Conservation (phyloP, 2,888 invertebrate species). For the Latrodectus hesperus region DNA sequence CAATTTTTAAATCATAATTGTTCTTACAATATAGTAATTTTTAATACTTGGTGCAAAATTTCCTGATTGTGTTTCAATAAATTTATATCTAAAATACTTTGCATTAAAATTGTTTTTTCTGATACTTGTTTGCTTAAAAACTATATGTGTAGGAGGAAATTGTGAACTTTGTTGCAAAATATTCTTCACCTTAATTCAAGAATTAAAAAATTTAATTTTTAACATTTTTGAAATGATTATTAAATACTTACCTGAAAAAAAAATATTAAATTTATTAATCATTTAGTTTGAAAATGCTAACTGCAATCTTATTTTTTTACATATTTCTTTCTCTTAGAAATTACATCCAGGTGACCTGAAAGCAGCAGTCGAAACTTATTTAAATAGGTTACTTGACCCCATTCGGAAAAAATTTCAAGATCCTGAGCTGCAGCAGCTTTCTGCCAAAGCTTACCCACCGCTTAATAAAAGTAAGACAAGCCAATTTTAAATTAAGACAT, state of each 20-base stretch:
- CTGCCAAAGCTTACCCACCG: slow-evolving; percentile 88
- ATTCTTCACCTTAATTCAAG: no score
- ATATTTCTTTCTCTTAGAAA: slow-evolving; percentile 74
- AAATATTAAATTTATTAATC: not conserved
- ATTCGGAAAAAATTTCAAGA: slow-evolving; percentile 88
- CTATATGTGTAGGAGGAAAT: no score
- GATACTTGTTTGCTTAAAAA: no score
- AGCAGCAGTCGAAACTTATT: slow-evolving; percentile 85
- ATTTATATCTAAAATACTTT: not conserved
- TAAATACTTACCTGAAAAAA: no score
- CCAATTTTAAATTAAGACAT: no score
- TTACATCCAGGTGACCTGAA: slow-evolving; percentile 97
- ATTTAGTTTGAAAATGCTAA: not conserved
- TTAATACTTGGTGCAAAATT: no score
- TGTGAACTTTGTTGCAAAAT: no score
- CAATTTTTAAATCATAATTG: no score
- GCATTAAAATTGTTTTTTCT: no score
- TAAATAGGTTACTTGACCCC: slow-evolving; percentile 91
- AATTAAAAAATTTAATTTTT: no score
- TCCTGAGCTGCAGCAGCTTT: slow-evolving; percentile 85
- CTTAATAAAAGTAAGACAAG: slow-evolving; percentile 78
- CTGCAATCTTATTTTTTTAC: not conserved
- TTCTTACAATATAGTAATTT: no score
- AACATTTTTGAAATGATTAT: no score
- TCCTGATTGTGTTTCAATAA: not conserved